A percentile compares a stretch with the other conserved stretches of the same genome.
These are phyloP conservation scores for Podilymbus podiceps DNA, from an alignment of 2,113 vertebrate species.

Conservation along the genomic window DNA sequence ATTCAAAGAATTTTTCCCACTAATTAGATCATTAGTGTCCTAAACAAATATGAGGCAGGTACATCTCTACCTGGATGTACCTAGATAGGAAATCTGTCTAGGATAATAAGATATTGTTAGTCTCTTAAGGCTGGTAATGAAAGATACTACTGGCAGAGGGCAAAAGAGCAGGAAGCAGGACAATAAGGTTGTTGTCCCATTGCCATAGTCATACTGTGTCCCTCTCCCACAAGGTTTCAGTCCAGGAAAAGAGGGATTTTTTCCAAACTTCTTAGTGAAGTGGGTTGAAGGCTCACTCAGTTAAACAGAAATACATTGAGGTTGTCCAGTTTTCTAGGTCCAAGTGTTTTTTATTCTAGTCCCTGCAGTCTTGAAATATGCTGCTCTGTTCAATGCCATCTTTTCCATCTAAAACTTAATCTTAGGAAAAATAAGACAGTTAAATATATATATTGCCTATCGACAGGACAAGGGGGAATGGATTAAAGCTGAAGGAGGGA, in stretches of 20 bases:
- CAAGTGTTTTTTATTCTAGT: background rate
- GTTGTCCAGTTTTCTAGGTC: background rate
- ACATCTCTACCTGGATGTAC: background rate
- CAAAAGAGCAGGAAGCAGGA: background rate
- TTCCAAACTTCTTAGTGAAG: background rate
- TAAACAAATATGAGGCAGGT: background rate
- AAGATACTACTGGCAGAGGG: background rate
- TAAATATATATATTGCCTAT: background rate
- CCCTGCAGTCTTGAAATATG: background rate
- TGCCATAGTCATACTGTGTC: rapidly evolving
- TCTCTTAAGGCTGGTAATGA: background rate
- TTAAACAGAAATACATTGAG: background rate
- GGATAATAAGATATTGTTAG: background rate
- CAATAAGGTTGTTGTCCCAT: background rate
- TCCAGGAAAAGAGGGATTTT: background rate
- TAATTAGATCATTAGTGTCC: background rate
- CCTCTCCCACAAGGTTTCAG: background rate
- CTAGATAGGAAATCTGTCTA: background rate
- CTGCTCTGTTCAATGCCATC: background rate
- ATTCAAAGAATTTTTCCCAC: background rate
- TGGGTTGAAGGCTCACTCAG: background rate
- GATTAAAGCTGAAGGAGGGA: no score
- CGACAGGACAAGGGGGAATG: no score
- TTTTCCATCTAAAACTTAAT: background rate
- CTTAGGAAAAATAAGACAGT: background rate